Base-by-base conservation (phyloP, 1,140 invertebrate species). In the Drosophila auraria region DNA sequence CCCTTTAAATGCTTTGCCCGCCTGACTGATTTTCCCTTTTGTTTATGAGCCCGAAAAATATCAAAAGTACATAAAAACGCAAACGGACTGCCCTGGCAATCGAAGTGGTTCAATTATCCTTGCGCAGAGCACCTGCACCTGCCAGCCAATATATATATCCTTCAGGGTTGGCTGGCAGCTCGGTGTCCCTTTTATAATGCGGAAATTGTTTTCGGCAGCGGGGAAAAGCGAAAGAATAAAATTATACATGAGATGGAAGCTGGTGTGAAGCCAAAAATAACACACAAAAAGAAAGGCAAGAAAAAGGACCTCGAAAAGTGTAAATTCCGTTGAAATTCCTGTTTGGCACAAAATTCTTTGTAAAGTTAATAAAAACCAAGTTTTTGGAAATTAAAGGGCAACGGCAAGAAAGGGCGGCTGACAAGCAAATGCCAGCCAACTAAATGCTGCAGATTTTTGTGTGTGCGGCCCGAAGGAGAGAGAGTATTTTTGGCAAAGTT, bases 281-380 rank as follows among this genome's bases (percentile, higher is more conserved):
- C 42, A 77, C 68, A 61, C 25, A 61, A 42, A 79, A 71, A 36
- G 61, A 45, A 53, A 36, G 75, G 60, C 57, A 61, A 54, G 25
- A 33, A 70, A 62, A 49, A n/a, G 40, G 49, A 20, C 60, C 38
- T 27, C n/a, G 42, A 47, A 72, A 65, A 81, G 86, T 84, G 84
- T 82, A 84, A 89, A 87, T 84, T 87, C 84, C 74, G 38, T 27
- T 42, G 61, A 89, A 89, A 89, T 87, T 89, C 77, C 61, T 68
- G 69, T 72, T 87, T 61, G 65, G 81, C 81, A 74, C 58, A 79
- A 79, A 87, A 83, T 89, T 71, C 81, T 78, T 83, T 50, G 25
- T 36, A 87, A 87, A 74, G 80, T 83, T 83, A 61, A 71, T 66
- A 79, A 77, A 70, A 66, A 78, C 51, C 64, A 70, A 78, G 75